A percentile compares a stretch with the other conserved stretches of the same genome.
Conservation (phyloP, 92 coral and sea anemone genomes). For the Paramuricea clavata region DNA sequence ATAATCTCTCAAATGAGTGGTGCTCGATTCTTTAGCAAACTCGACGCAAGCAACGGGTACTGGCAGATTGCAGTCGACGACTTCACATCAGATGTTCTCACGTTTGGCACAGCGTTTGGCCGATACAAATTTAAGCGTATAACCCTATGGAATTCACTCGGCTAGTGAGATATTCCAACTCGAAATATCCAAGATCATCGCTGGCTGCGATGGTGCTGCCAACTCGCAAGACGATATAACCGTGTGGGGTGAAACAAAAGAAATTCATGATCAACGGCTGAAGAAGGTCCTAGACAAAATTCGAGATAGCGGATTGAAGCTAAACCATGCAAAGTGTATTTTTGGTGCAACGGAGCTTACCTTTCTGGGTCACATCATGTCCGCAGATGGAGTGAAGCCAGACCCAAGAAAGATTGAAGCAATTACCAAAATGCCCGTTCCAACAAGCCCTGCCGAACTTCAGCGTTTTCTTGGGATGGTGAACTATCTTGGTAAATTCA, state of each 20-base stretch:
- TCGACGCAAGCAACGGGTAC: constrained; percentile 40
- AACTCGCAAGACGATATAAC: constrained; percentile 53
- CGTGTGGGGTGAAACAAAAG: constrained; percentile 53
- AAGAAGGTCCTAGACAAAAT: constrained; percentile 16
- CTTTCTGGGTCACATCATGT: neutral
- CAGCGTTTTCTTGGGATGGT: constrained; percentile 9
- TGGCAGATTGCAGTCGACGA: constrained; percentile 21
- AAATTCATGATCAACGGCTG: constrained; percentile 41
- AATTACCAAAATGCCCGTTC: neutral
- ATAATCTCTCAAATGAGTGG: constrained; percentile 42
- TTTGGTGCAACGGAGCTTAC: neutral
- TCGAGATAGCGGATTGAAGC: constrained; percentile 26
- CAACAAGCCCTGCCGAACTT: neutral
- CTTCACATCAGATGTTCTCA: constrained; percentile 4
- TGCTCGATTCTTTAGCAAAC: constrained; percentile 33
- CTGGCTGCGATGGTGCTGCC: constrained; percentile 36
- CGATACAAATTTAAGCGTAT: constrained; percentile 47
- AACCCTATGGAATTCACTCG: constrained; percentile 54
- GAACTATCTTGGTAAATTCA: neutral
- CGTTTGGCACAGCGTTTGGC: constrained; percentile 30
- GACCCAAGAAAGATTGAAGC: neutral
- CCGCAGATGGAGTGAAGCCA: neutral
- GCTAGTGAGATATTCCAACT: constrained; percentile 57
- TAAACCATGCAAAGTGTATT: constrained; percentile 34
- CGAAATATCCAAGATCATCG: constrained; percentile 45